These are phyloP conservation scores for Pedetes capensis DNA, from an alignment of 2,113 vertebrate species.

Conservation along the genomic window DNA sequence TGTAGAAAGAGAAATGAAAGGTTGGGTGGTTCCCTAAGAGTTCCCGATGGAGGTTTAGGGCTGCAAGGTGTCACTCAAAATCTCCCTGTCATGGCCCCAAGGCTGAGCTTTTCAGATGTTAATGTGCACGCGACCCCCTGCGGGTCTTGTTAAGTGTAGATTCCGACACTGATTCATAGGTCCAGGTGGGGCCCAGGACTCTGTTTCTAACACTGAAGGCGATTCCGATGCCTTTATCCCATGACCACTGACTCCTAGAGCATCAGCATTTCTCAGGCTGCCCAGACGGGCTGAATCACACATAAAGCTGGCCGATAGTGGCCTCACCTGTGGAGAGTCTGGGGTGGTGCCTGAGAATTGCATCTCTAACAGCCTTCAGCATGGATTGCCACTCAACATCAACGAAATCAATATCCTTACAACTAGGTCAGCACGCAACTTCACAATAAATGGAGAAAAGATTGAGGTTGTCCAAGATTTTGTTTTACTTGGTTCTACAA, in stretches of 20 bases:
- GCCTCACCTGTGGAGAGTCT: not conserved
- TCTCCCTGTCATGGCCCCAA: not conserved
- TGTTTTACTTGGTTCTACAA: no score
- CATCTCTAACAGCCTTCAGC: no score
- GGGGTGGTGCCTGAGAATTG: not conserved
- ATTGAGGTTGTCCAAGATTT: no score
- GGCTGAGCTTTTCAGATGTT: not conserved
- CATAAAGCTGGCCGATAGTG: not conserved
- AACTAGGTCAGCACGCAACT: no score
- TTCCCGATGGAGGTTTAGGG: not conserved
- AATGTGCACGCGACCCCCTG: fast-evolving
- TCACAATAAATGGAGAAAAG: no score
- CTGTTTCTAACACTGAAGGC: not conserved
- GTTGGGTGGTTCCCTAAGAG: constrained; percentile 17
- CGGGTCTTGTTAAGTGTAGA: not conserved
- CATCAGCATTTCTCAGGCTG: not conserved
- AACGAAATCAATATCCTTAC: no score
- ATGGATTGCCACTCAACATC: no score
- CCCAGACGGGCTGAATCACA: not conserved
- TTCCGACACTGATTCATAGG: not conserved
- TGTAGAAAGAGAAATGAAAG: constrained; percentile 52
- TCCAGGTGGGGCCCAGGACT: not conserved
- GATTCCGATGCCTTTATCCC: not conserved
- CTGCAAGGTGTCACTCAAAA: not conserved
- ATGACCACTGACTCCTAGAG: no score